Evolutionary conservation across 2,797 vertebrate genomes (phyloP), one percentile per base, ranked within the genome.

Genomic region (Chaenodraco wilsoni): DNA sequence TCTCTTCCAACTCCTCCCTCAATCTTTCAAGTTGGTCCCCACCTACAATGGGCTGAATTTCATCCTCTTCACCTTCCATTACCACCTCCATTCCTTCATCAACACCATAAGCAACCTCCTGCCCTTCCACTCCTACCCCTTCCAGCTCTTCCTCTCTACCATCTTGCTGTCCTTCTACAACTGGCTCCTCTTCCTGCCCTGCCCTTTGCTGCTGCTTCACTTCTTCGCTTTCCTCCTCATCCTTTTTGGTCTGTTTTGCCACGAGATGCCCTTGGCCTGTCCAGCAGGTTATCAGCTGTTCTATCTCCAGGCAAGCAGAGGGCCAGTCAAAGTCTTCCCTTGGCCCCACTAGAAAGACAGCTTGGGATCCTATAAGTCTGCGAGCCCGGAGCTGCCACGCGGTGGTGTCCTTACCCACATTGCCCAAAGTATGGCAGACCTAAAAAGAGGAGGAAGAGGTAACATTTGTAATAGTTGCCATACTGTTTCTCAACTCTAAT

Each of bases 251-350:
- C 31, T 83, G 72, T 72, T 31, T 84, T 48, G 76, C 78, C 5
- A 79, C 55, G 50, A 73, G 65, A 37, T 87, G 82, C 1, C 66
- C 78, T 50, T 87, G 78, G 33, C 56, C 71, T 1, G 78, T 80
- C 95, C 94, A 95, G 87, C 69, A 74, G 69, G 75, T 69, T 59
- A 93, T 91, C 21, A 95, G 93, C 83, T 96, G 93, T 80, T 98
- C 97, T 90, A 98, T 93, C 73, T 98, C 96, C 74, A 96, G 88
- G 64, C 96, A 98, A 27, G 96, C 96, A 0, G 84, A 79, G 0
- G 96, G 90, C 96, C 97, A 98, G 81, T 97, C 94, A 19, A 98
- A 97, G 21, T 93, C 79, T 0, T 96, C 94, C 76, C 91, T 93
- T 31, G 95, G 94, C 52, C 96, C 94, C 55, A 96, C 92, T 0